phyloP scores from a whole-genome alignment of 35 echinoderm and acorn worm genomes.

The Strongylocentrotus purpuratus region DNA sequence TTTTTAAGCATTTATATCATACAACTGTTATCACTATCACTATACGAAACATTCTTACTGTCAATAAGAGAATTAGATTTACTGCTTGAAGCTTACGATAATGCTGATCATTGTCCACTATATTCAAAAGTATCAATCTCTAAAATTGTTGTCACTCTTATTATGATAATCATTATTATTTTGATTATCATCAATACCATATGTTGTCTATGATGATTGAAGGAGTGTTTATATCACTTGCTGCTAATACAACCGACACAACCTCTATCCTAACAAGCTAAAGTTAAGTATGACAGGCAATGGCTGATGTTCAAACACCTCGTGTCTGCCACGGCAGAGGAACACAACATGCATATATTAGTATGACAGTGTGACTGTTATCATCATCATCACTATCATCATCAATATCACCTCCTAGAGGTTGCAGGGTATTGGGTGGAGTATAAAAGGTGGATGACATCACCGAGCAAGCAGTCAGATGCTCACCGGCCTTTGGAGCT shows the following conservation, averaged over 20 bases:
- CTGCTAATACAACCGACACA: neutral
- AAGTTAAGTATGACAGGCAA: neutral
- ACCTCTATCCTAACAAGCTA: neutral
- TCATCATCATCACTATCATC: slow-evolving; percentile 43
- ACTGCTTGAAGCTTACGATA: too few relatives aligned
- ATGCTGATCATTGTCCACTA: too few relatives aligned
- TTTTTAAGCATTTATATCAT: too few relatives aligned
- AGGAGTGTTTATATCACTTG: neutral
- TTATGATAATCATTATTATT: neutral
- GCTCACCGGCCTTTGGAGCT: neutral
- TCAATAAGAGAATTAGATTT: too few relatives aligned
- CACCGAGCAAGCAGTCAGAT: neutral
- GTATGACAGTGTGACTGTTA: neutral
- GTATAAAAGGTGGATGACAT: slow-evolving; percentile 36
- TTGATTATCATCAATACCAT: neutral
- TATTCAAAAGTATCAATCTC: neutral
- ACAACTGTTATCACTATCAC: too few relatives aligned
- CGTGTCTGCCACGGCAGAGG: neutral
- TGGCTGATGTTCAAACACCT: neutral
- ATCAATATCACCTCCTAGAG: slow-evolving; percentile 12
- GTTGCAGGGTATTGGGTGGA: neutral
- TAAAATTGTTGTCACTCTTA: neutral
- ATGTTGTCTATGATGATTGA: neutral
- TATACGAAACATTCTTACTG: too few relatives aligned
- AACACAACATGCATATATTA: slow-evolving; percentile 5